Base-by-base conservation (phyloP, 2,797 vertebrate species). In the Garrulus glandarius region DNA sequence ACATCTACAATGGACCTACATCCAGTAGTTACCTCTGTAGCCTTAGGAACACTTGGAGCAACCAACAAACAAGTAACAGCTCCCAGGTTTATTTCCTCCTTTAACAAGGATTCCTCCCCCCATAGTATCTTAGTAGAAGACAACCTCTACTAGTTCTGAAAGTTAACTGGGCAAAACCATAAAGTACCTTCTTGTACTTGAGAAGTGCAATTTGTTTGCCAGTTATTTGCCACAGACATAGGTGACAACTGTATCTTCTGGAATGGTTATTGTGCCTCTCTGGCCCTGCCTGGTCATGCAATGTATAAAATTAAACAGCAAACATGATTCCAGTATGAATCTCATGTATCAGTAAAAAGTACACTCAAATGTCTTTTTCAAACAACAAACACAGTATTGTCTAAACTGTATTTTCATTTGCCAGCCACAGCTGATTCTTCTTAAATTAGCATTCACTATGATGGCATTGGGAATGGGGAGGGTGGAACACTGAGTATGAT, bases 261-360 rank as follows among this genome's bases (percentile, higher is more conserved):
- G 37, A 23, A 79, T 22, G n/a, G 20, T 26, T 75, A n/a, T 2
- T 78, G 16, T 41, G 47, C 32, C 44, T n/a, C 65, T 91, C 79
- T 81, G 82, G 46, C 36, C 17, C 61, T 77, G 41, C 3, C 22
- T 46, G 26, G 18, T 23, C 18, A 60, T 59, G 71, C 41, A 18
- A 12, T 60, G 89, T 32, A 68, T 63, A 83, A 87, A 91, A 47
- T 39, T 46, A 84, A 95, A 90, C 17, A 50, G 44, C 47, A 92
- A 64, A 76, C 19, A 36, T 0, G 0, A 64, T 53, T 47, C n/a
- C n/a, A 68, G 41, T 36, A 69, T 13, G 4, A 94, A 47, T 10
- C 13, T 16, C 5, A 3, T 18, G 2, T 15, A 84, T n/a, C 52
- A 65, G 34, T 39, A 46, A 59, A 61, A 78, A 74, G 77, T 49